Conservation (phyloP, 2,797 vertebrate genomes). For the Gila robusta region DNA sequence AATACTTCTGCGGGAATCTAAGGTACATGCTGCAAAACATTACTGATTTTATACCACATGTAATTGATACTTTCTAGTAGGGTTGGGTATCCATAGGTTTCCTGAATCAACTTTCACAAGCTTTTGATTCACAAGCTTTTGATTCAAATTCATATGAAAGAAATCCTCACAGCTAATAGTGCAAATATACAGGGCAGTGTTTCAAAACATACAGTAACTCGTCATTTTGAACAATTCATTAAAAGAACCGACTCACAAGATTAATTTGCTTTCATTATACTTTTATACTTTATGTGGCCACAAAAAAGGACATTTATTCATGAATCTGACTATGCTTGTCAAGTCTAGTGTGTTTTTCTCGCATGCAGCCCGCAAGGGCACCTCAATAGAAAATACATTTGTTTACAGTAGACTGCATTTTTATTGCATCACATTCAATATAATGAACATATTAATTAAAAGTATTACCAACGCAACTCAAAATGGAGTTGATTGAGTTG, state of each 20-base stretch:
- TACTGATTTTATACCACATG: too few relatives aligned
- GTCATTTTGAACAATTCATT: not conserved
- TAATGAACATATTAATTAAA: not conserved
- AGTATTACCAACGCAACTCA: not conserved
- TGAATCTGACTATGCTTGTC: not conserved
- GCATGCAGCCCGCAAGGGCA: not conserved
- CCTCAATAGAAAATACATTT: not conserved
- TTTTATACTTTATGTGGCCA: not conserved
- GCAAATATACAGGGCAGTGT: not conserved
- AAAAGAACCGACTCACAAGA: not conserved
- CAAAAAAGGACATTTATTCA: not conserved
- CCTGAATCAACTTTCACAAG: not conserved
- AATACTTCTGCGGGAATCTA: not conserved
- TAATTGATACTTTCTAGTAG: too few relatives aligned
- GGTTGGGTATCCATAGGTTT: not conserved
- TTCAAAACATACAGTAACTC: not conserved
- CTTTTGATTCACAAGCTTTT: not conserved
- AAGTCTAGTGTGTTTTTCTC: not conserved
- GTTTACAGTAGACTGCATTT: not conserved
- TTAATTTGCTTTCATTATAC: not conserved
- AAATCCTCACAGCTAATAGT: not conserved
- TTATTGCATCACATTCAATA: not conserved
- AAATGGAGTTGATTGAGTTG: not conserved
- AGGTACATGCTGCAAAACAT: too few relatives aligned
- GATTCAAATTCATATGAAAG: not conserved